Conservation (phyloP, 2,113 vertebrate genomes). For the Pterocles gutturalis region DNA sequence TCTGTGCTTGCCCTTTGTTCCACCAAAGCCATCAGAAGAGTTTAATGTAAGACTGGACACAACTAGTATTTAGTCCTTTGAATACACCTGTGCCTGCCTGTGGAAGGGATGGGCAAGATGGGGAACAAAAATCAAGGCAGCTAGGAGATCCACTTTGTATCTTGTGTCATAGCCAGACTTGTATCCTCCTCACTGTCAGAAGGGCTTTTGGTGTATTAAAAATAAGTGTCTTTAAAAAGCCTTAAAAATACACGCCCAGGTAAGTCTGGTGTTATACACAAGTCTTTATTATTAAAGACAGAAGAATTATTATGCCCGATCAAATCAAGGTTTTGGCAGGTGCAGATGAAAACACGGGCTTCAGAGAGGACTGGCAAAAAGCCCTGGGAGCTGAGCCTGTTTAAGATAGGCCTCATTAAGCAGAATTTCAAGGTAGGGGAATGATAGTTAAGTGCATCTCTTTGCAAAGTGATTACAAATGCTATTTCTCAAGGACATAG, state of each 20-base stretch:
- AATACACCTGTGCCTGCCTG: neutral
- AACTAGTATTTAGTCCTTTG: neutral
- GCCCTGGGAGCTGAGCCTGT: neutral
- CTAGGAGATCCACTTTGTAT: neutral
- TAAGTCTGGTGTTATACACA: neutral
- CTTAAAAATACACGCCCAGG: neutral
- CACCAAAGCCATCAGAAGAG: neutral
- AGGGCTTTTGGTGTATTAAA: neutral
- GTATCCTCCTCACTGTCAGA: neutral
- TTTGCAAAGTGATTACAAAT: neutral
- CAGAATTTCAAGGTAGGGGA: neutral
- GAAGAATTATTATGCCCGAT: neutral
- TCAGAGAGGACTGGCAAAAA: neutral
- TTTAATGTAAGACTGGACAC: neutral
- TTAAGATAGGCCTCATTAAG: conserved; percentile 37
- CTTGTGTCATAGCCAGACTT: neutral
- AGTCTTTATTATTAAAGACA: neutral
- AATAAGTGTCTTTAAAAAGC: neutral
- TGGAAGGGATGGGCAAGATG: neutral
- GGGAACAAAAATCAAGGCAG: neutral
- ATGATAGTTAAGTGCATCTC: neutral
- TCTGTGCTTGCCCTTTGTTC: neutral
- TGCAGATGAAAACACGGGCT: neutral
- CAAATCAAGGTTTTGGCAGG: neutral
- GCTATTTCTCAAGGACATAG: neutral